Evolutionary conservation across 1,140 invertebrate genomes (phyloP).

Genomic region (Drosophila miranda): DNA sequence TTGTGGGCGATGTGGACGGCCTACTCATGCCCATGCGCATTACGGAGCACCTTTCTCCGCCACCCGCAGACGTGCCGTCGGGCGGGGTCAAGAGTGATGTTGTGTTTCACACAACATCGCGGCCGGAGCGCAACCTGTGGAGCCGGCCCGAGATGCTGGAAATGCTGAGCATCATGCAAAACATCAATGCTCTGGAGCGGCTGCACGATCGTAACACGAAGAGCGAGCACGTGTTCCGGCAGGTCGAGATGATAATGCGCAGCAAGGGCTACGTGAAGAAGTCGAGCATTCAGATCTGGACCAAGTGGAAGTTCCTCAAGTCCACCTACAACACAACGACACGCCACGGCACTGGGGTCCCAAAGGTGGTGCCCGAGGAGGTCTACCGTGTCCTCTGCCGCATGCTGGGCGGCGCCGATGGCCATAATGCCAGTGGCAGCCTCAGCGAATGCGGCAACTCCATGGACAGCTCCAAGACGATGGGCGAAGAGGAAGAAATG

Average conservation of each 20-base stretch:
- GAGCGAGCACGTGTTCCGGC: slow-evolving; percentile 69
- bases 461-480: slow-evolving; percentile 50
- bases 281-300: slow-evolving; percentile 78
- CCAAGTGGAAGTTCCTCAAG: slow-evolving; percentile 81
- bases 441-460: slow-evolving; percentile 60
- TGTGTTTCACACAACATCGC: slow-evolving; percentile 22
- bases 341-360: slow-evolving; percentile 60
- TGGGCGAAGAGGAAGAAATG: slow-evolving; percentile 46
- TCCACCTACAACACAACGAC: slow-evolving; percentile 77
- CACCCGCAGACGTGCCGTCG: slow-evolving; percentile 5
- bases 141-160: slow-evolving; percentile 74
- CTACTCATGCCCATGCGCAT: slow-evolving; percentile 66
- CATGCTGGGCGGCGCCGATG: slow-evolving; percentile 51
- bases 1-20: slow-evolving; percentile 74
- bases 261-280: slow-evolving; percentile 72
- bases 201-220: slow-evolving; percentile 73
- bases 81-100: slow-evolving; percentile 6
- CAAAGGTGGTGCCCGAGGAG: slow-evolving; percentile 73
- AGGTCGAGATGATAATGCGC: slow-evolving; percentile 71
- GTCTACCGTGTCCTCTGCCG: slow-evolving; percentile 67
- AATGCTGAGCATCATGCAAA: slow-evolving; percentile 71
- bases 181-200: slow-evolving; percentile 68
- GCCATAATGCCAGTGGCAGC: slow-evolving; percentile 27
- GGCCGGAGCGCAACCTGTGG: slow-evolving; percentile 77
- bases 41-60: slow-evolving; percentile 32